Base-by-base conservation (phyloP, 2,797 vertebrate species). In the Muscicapa comitata region DNA sequence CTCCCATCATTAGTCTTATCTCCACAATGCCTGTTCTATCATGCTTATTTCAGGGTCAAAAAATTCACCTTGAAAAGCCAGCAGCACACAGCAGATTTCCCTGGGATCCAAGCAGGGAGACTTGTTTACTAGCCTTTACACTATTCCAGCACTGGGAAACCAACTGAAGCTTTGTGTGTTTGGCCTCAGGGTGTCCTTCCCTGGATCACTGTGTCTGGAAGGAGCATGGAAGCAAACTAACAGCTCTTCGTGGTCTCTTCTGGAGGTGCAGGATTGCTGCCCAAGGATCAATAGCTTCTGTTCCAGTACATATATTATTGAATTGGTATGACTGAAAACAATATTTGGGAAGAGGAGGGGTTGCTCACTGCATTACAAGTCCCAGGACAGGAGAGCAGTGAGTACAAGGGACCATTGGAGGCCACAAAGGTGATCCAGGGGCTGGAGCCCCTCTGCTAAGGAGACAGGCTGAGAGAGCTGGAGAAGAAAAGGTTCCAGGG, bases 11-110 rank as follows among this genome's bases (percentile, higher is more conserved):
- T 61, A 86, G 15, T 24, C 40, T 91, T 95, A 95, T 93, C 94
- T 95, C 54, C 50, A 40, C 54, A 28, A 10, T n/a, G 75, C 93
- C 35, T 93, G 89, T 86, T 94, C 68, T 57, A 42, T 61, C 93
- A 77, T 42, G 90, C 28, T 89, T 80, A 67, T 76, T 94, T 76
- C 81, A 89, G 45, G 81, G 72, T 74, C 65, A 89, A 91, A 94
- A 94, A 85, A 55, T 33, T 45, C 55, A 28, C 47, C 38, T 77
- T 50, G 81, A 68, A 93, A 72, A 95, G 63, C 59, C 66, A 85
- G 63, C 51, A 93, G n/a, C 63, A 53, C 24, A 13, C 13, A 68
- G 51, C n/a, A 59, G 55, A 38, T 70, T 70, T 65, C 67, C 70
- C 80, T 0, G 1, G 62, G 63, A 80, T 48, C 40, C 59, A 29